Evolutionary conservation across 2,113 vertebrate genomes (phyloP).

Genomic region (Pteropus alecto): DNA sequence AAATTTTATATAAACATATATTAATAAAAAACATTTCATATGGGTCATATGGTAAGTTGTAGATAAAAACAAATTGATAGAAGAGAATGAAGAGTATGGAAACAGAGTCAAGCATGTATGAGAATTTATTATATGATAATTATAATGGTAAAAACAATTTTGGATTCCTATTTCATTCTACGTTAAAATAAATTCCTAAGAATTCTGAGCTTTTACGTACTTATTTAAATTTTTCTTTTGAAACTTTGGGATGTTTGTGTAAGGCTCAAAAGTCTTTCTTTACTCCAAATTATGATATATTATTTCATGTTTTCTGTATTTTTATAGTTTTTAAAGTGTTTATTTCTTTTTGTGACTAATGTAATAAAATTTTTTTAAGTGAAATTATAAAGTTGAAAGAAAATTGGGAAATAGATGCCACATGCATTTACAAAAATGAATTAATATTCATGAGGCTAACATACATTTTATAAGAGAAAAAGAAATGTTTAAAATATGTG

Average conservation of each 20-base stretch:
- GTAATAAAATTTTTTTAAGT: neutral
- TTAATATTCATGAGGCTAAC: neutral
- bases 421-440: neutral
- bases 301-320: neutral
- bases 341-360: neutral
- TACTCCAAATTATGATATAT: neutral
- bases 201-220: neutral
- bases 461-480: neutral
- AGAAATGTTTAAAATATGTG: neutral
- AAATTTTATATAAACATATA: neutral
- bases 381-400: neutral
- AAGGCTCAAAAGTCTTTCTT: neutral
- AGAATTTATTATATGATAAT: neutral
- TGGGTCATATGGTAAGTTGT: neutral
- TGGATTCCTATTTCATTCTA: neutral
- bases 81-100: neutral
- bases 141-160: neutral
- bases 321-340: neutral
- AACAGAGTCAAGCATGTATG: neutral
- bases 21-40: neutral
- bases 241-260: neutral
- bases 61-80: neutral
- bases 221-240: neutral
- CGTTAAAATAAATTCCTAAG: neutral
- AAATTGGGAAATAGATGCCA: neutral